These are phyloP conservation scores for Caretta caretta DNA, from an alignment of 2,113 vertebrate genomes.

Conservation along the genomic window DNA sequence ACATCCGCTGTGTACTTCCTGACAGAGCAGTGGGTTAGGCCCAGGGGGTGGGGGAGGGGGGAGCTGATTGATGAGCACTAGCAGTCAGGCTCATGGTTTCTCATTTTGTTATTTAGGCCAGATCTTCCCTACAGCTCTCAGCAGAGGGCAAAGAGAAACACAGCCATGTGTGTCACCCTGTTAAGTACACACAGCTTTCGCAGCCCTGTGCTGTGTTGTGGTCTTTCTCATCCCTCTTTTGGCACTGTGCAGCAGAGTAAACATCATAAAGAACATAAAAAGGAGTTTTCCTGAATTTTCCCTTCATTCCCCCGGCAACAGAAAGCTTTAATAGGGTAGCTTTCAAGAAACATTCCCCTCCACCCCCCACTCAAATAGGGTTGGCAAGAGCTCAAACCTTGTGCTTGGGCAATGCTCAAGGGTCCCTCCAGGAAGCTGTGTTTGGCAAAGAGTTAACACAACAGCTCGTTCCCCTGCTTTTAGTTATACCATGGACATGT, in stretches of 20 bases:
- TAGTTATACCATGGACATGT: not conserved
- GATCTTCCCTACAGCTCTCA: slow-evolving; percentile 44
- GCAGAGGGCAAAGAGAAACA: slow-evolving; percentile 70
- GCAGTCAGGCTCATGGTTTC: slow-evolving; percentile 33
- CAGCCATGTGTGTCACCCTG: slow-evolving; percentile 50
- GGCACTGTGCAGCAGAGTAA: slow-evolving; percentile 57
- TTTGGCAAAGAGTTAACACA: slow-evolving; percentile 22
- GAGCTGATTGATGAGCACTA: not conserved
- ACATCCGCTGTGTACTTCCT: slow-evolving; percentile 67
- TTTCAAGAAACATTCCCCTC: slow-evolving; percentile 28
- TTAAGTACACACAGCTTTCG: slow-evolving; percentile 64
- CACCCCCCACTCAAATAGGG: slow-evolving; percentile 9
- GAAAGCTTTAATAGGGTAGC: slow-evolving; percentile 27
- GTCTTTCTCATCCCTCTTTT: slow-evolving; percentile 55
- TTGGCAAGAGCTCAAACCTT: slow-evolving; percentile 30
- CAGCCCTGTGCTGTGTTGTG: not conserved
- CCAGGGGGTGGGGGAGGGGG: not conserved
- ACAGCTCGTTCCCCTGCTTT: slow-evolving; percentile 43
- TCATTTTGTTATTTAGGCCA: slow-evolving; percentile 15
- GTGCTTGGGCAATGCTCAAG: slow-evolving; percentile 8
- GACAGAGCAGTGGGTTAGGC: not conserved
- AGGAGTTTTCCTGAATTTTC: slow-evolving; percentile 73
- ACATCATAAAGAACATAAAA: slow-evolving; percentile 71
- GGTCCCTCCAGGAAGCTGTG: slow-evolving; percentile 47
- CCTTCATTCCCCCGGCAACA: slow-evolving; percentile 66